Base-by-base conservation (phyloP, 2,797 vertebrate genomes). In the Epinephelus awoara region DNA sequence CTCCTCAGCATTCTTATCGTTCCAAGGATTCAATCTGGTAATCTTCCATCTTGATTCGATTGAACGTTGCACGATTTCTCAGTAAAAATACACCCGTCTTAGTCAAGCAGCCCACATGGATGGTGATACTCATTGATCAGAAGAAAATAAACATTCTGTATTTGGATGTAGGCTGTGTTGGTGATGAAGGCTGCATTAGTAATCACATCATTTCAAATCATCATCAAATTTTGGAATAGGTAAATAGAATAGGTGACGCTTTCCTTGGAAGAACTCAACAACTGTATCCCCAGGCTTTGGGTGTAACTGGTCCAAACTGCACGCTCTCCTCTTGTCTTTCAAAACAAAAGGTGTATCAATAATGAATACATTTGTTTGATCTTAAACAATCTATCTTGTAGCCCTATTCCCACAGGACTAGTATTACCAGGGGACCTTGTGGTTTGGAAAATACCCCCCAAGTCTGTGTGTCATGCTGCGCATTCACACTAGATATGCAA, bases 1-100 rank as follows among this genome's bases (percentile, higher is more conserved):
- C 13, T 7, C 29, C 47, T 51, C 9, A 5, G 63, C 65, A 71
- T 83, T 75, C 77, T 83, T 72, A 73, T 63, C 46, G 0, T 65
- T 69, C 51, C 4, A 14, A 18, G 49, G 56, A 83, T 59, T 79
- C 40, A 58, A 67, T 61, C 40, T 42, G 51, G 40, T 74, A 25
- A 56, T 57, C 29, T 67, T 71, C 17, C 42, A 75, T 17, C 61
- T 29, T 23, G 23, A 17, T 54, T 3, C 17, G 12, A 67, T 64
- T 34, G 72, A 29, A 56, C 19, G 21, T 46, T 52, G 54, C 21
- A 49, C 19, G 40, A 23, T 61, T 55, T 68, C 58, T 44, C 4
- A 66, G 18, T 62, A 25, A 18, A 66, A 77, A 34, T 21, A 70
- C 10, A 6, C 9, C 25, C 3, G 18, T 55, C 34, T 34, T 9